Evolutionary conservation across 2,888 invertebrate genomes (phyloP).

Genomic region (Xanthostigma xanthostigma): DNA sequence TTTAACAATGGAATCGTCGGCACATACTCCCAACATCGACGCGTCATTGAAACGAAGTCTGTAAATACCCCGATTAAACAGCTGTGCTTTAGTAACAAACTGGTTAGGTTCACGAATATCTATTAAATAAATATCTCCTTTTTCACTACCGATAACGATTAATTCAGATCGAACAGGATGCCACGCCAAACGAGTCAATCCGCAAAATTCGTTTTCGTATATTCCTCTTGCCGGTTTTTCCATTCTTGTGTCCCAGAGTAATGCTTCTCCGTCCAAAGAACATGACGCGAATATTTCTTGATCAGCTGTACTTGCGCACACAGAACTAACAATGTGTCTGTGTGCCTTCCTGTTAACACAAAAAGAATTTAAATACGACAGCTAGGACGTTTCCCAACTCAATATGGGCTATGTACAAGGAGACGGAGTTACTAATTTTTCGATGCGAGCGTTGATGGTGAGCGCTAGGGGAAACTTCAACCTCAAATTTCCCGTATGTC

Average conservation of each 20-base stretch:
- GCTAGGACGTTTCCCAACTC: too few species aligned
- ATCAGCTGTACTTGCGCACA: not conserved
- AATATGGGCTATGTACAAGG: too few species aligned
- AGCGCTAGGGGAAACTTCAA: too few species aligned
- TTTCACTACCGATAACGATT: slow-evolving; percentile 33
- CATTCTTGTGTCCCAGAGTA: slow-evolving; percentile 25
- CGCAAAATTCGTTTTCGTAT: slow-evolving; percentile 25
- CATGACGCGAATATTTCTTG: not conserved
- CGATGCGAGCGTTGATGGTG: too few species aligned
- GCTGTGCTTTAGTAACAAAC: slow-evolving; percentile 21
- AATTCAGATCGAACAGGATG: slow-evolving; percentile 27
- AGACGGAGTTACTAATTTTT: too few species aligned
- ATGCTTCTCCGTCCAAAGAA: slow-evolving; percentile 20
- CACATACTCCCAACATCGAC: slow-evolving; percentile 31
- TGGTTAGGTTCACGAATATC: slow-evolving; percentile 32
- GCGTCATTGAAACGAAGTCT: slow-evolving; percentile 26
- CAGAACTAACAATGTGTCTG: not conserved
- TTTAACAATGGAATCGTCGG: slow-evolving; percentile 29
- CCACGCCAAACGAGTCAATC: slow-evolving; percentile 29
- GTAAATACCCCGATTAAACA: slow-evolving; percentile 25
- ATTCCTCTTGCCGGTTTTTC: slow-evolving; percentile 26
- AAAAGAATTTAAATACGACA: too few species aligned
- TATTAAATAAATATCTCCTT: slow-evolving; percentile 33
- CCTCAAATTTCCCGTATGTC: too few species aligned
- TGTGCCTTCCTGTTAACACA: not conserved